These are phyloP conservation scores for Tadarida brasiliensis DNA, from an alignment of 2,797 vertebrate species.

Conservation along the genomic window DNA sequence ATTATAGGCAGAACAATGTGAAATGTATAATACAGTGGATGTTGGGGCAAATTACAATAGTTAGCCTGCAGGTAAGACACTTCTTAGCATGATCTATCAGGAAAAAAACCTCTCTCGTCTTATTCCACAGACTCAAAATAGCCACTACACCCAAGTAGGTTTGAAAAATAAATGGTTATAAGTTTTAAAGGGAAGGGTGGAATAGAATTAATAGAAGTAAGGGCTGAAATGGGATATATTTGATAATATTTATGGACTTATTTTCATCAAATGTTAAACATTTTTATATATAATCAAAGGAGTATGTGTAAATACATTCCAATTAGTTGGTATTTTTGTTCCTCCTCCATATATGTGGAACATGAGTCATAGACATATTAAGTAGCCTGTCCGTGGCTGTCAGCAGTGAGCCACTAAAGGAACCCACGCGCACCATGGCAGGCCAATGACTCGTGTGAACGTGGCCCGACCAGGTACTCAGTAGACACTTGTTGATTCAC, in stretches of 20 bases:
- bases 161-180: constrained; percentile 36
- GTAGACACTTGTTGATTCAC: neutral
- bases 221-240: neutral
- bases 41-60: constrained; percentile 74
- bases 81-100: constrained; percentile 68
- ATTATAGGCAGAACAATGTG: constrained; percentile 73
- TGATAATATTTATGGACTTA: constrained; percentile 29
- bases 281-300: constrained; percentile 41
- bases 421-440: neutral
- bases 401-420: neutral
- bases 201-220: constrained; percentile 47
- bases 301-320: neutral
- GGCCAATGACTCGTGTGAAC: neutral
- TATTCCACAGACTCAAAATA: constrained; percentile 61
- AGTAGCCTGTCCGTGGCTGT: neutral
- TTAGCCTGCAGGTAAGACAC: constrained; percentile 72
- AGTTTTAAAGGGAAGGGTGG: constrained; percentile 7
- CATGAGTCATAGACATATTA: neutral
- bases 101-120: constrained; percentile 33
- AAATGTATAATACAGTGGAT: constrained; percentile 63
- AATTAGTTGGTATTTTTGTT: neutral
- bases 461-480: neutral
- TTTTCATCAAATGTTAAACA: constrained; percentile 45
- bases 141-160: neutral
- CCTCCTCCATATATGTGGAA: neutral